Evolutionary conservation across 2,888 invertebrate genomes (phyloP), one percentile per base, ranked within the genome.

Genomic region (Diploptera punctata): DNA sequence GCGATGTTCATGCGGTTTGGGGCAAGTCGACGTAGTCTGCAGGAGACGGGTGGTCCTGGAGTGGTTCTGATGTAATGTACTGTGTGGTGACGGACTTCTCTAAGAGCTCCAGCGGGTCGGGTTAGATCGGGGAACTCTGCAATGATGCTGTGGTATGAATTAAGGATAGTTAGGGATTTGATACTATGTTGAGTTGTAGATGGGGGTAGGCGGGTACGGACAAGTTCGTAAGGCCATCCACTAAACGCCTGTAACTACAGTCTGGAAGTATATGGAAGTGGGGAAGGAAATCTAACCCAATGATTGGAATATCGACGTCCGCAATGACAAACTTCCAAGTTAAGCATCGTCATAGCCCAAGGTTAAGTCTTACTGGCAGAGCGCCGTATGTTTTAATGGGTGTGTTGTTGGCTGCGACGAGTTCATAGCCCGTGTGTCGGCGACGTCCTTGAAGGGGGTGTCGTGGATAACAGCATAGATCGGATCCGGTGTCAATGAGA

Each of bases 341-440:
- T 5, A 33, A 33, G 10, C 10, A 7, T 33, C 31, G 21, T 5
- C 33, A 1, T 31, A 81, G 70, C 3, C 80, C 80, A 7, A 81
- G 61, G 33, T 80, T 77, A 0, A 81, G 52, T 0, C 75, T 67
- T 0, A 80, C 43, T 0, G 75, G 70, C 1, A 74, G 68, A 3
- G 65, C 75, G 1, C 81, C 81, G 73, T 80, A 81, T 0, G 81
- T 81, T 1, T 74, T 47, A 7, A 81, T 81, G 0, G 49, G 21
- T 0, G 79, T 74, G 7, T 79, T 78, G 65, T 82, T 81, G 0
- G 80, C 80, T 13, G 81, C 81, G 65, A 67, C 77, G 1, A 81
- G 71, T 52, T 76, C 73, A 69, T 79, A 81, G 5, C 68, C 54
- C 0, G 78, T 75, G 38, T 75, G 74, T 2, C 54, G 21, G 29